Evolutionary conservation across 2,888 invertebrate species (phyloP).

Genomic region (Tolmerus cingulatus): DNA sequence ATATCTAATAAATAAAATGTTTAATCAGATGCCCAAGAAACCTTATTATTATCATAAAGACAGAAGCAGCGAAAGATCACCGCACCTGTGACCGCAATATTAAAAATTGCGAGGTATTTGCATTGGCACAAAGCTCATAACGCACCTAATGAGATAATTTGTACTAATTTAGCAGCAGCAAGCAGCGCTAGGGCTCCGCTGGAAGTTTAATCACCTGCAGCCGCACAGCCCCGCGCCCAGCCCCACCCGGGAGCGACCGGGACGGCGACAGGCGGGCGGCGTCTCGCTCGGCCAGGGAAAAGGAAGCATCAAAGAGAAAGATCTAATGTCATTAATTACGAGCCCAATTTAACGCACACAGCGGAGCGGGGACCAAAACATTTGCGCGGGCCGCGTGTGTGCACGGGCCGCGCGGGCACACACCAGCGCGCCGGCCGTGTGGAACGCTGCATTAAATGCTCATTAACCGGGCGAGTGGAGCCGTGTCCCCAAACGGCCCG

Average conservation of each 20-base stretch:
- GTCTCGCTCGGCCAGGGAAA: neutral
- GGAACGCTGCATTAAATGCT: constrained; percentile 50
- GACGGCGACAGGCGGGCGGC: neutral
- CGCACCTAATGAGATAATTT: constrained; percentile 46
- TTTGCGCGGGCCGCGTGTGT: constrained; percentile 16
- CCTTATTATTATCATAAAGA: neutral
- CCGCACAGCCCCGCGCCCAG: neutral
- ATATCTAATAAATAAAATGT: neutral
- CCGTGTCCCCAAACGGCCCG: neutral
- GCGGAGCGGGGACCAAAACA: constrained; percentile 43
- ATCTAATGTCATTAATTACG: constrained; percentile 53
- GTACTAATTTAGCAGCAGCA: constrained; percentile 46
- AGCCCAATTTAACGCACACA: constrained; percentile 54
- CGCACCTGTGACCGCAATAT: neutral
- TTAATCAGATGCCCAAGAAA: neutral
- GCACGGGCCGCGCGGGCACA: neutral
- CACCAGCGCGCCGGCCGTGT: neutral
- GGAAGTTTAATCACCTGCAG: neutral
- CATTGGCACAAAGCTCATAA: constrained; percentile 15
- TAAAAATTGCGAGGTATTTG: constrained; percentile 25
- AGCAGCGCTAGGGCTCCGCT: neutral
- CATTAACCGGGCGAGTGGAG: constrained; percentile 52
- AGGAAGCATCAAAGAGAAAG: constrained; percentile 28
- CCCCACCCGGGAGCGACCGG: neutral
- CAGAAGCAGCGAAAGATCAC: neutral